Percentiles rank a stretch among this genome's conserved stretches.
Conservation (phyloP, 1,140 invertebrate species). For the Heliconius hewitsoni region DNA sequence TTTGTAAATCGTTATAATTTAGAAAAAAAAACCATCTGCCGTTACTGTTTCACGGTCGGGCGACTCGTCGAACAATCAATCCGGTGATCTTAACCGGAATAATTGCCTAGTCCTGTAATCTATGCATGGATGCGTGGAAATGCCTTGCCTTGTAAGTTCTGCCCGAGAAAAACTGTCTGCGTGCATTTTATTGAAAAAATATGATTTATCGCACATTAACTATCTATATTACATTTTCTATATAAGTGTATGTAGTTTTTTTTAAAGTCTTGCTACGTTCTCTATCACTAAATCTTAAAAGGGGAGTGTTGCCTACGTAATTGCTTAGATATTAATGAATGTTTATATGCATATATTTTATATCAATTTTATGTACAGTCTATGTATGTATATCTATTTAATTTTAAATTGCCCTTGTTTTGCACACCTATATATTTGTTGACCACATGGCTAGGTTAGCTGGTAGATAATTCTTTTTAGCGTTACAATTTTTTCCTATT, state of each 20-base stretch:
- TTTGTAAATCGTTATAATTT: conserved; percentile 21
- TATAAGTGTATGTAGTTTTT: background rate
- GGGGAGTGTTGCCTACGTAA: too few species aligned
- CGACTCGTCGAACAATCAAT: conserved; percentile 25
- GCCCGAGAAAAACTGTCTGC: conserved; percentile 6
- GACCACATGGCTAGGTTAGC: too few species aligned
- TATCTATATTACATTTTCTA: background rate
- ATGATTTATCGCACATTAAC: conserved; percentile 4
- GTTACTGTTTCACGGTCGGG: conserved; percentile 22
- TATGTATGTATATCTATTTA: too few species aligned
- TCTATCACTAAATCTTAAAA: background rate
- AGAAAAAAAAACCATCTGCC: conserved; percentile 25
- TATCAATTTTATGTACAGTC: too few species aligned
- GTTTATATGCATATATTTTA: too few species aligned
- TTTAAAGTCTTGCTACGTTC: background rate
- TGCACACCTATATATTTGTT: too few species aligned
- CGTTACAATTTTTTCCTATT: too few species aligned
- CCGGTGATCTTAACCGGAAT: conserved; percentile 25
- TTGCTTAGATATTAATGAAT: too few species aligned
- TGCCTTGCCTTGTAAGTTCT: conserved; percentile 5
- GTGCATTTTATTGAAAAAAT: background rate
- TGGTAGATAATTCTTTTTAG: too few species aligned
- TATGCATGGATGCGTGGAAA: conserved; percentile 26
- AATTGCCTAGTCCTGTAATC: conserved; percentile 26
- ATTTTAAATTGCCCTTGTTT: too few species aligned